These are phyloP conservation scores for Tridacna crocea DNA, from an alignment of 2,888 invertebrate species.

Conservation along the genomic window DNA sequence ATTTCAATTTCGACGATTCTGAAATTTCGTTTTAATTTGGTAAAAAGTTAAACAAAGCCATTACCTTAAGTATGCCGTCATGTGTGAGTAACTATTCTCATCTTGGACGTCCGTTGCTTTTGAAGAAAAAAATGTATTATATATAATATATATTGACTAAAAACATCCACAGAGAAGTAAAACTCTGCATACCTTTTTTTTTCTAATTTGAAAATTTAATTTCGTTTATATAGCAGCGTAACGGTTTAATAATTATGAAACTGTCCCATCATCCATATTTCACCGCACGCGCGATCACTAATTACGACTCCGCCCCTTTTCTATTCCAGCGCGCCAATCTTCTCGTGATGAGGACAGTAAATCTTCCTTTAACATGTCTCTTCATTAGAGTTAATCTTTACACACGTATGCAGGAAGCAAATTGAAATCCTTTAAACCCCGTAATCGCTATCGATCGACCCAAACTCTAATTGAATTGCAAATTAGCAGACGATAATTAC, in stretches of 20 bases:
- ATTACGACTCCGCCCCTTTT: constrained; percentile 49
- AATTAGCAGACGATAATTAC: constrained; percentile 57
- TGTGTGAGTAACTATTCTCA: too few relatives aligned
- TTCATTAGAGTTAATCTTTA: constrained; percentile 49
- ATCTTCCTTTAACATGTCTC: constrained; percentile 40
- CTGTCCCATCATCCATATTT: constrained; percentile 40
- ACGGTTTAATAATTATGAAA: background rate
- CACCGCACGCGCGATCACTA: constrained; percentile 46
- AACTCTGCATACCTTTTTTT: too few relatives aligned
- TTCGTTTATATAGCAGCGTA: too few relatives aligned
- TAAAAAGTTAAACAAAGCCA: too few relatives aligned
- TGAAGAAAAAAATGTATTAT: too few relatives aligned
- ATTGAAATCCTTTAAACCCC: constrained; percentile 54
- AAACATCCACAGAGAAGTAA: too few relatives aligned
- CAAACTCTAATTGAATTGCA: constrained; percentile 59
- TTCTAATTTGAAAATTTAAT: too few relatives aligned
- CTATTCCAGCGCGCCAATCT: constrained; percentile 37
- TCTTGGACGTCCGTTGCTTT: too few relatives aligned
- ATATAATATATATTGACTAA: too few relatives aligned
- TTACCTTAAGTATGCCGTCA: too few relatives aligned
- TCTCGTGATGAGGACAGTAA: constrained; percentile 33
- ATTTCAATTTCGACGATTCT: too few relatives aligned
- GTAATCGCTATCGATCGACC: constrained; percentile 52
- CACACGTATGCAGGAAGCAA: constrained; percentile 54
- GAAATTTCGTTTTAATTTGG: too few relatives aligned